phyloP scores from a whole-genome alignment of 2,113 vertebrate genomes.

The Aptenodytes forsteri region DNA sequence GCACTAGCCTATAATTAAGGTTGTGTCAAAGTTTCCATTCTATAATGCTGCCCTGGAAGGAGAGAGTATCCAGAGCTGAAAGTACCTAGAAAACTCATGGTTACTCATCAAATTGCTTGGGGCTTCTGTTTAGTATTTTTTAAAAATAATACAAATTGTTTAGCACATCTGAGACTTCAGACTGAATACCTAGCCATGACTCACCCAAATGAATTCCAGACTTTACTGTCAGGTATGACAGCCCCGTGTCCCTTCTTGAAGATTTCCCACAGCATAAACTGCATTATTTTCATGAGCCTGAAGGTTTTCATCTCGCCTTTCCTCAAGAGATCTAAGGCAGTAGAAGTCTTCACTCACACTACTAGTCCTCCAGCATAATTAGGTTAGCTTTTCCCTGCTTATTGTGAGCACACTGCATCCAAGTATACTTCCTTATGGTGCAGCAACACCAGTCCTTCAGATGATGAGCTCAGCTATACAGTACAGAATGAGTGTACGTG shows the following conservation, averaged over 20 bases:
- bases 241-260: not conserved
- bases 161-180: not conserved
- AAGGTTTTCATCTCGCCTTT: not conserved
- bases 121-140: not conserved
- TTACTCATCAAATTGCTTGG: not conserved
- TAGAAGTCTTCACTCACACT: not conserved
- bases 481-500: rapidly evolving
- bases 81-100: not conserved
- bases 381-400: not conserved
- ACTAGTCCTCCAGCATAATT: not conserved
- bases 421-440: not conserved
- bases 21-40: not conserved
- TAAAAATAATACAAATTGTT: not conserved
- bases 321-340: not conserved
- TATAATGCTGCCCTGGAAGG: not conserved
- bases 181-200: not conserved
- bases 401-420: not conserved
- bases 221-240: not conserved
- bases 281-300: not conserved
- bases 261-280: not conserved
- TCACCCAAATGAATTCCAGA: not conserved
- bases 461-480: not conserved
- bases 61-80: not conserved
- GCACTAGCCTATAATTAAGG: not conserved
- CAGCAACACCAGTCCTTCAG: not conserved